Base-by-base conservation (phyloP, 2,797 vertebrate genomes). In the Rhabdophis nuchalis region DNA sequence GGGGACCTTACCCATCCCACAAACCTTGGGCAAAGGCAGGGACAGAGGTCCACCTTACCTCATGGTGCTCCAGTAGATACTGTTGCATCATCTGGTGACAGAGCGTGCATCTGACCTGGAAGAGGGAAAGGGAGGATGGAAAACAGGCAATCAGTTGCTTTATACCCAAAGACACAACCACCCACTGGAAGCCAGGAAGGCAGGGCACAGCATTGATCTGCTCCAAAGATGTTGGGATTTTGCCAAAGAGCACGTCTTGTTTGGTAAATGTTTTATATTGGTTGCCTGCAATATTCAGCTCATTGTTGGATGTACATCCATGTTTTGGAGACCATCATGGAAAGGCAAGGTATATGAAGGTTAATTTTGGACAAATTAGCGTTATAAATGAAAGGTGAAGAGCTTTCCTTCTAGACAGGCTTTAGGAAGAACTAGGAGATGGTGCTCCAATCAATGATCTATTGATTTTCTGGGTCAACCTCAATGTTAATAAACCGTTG, bases 51-150 rank as follows among this genome's bases (percentile, higher is more conserved):
- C 1, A 6, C 36, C 92, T 89, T 56, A 95, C 95, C 94, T 94
- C 12, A 2, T 96, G 95, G 50, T 72, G 13, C 29, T 95, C 95
- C 92, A 96, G 4, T 50, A 85, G 93, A 89, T 94, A 91, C 58
- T 96, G 95, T 93, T 95, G 93, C 61, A 95, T 11, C 29, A 29
- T 92, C 87, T 93, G 91, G 36, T 94, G 95, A 88, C 96, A 96
- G 64, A 93, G 92, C 0, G 29, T 58, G 25, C 95, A 96, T 23
- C 91, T 90, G 32, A 96, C 94, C 96, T 97, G 89, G 52, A 60
- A 9, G 61, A 0, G 86, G n/a, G 53, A 20, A 18, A 85, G 20
- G 1, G 60, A 61, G 88, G 27, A 14, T 10, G 23, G 23, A 36
- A 50, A 23, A 64, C 12, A 53, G n/a, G 60, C 41, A 52, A 12